A percentile compares a stretch with the other conserved stretches of the same genome.
Evolutionary conservation across 1,140 invertebrate genomes (phyloP).

Genomic region (Nasonia longicornis): DNA sequence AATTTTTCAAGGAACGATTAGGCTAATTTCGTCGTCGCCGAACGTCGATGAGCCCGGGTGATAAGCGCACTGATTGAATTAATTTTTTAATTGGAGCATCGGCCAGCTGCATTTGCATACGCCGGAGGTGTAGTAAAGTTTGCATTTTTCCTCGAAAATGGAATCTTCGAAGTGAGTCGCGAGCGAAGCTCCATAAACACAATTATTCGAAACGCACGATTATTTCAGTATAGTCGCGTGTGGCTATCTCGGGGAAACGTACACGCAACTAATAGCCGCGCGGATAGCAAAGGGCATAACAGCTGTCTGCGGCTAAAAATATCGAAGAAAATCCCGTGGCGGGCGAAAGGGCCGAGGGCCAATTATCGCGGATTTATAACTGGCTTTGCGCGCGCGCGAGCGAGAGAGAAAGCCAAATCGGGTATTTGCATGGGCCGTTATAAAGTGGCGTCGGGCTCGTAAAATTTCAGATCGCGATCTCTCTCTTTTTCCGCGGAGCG

Average conservation of each 20-base stretch:
- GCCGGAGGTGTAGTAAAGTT: neutral
- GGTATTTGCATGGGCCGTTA: constrained; percentile 52
- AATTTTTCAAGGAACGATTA: constrained; percentile 37
- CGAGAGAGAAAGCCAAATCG: constrained; percentile 47
- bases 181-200: constrained; percentile 24
- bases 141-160: neutral
- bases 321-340: constrained; percentile 59
- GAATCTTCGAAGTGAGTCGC: neutral
- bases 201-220: constrained; percentile 38
- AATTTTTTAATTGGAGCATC: constrained; percentile 16
- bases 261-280: neutral
- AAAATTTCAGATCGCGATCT: constrained; percentile 47
- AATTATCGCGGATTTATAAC: constrained; percentile 69
- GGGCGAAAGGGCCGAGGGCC: constrained; percentile 58
- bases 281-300: neutral
- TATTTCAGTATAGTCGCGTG: neutral
- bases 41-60: neutral
- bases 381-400: constrained; percentile 24
- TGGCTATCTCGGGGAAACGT: neutral
- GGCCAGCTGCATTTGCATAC: constrained; percentile 17
- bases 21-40: neutral
- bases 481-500: neutral
- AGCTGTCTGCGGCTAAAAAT: constrained; percentile 48
- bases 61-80: constrained; percentile 35
- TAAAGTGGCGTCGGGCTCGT: constrained; percentile 49